Evolutionary conservation across 2,888 invertebrate genomes (phyloP).

Genomic region (Teinopalpus imperialis): DNA sequence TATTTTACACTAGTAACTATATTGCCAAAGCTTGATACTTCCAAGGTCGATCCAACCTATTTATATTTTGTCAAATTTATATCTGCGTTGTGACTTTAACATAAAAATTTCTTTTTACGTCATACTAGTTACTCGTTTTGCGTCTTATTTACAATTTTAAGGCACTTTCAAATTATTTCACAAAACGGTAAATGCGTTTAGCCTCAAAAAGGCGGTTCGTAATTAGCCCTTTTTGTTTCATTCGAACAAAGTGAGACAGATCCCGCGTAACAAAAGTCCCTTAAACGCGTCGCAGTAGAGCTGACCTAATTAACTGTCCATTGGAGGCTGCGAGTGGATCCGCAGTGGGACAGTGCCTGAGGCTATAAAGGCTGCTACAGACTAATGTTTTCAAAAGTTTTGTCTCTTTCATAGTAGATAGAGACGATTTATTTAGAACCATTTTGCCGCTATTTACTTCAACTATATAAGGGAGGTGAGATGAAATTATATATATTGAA

Average conservation of each 20-base stretch:
- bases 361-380: conserved; percentile 5
- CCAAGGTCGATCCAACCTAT: no score
- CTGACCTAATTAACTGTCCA: conserved; percentile 24
- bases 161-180: conserved; percentile 2
- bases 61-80: no score
- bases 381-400: background rate
- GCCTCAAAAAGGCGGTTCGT: conserved; percentile 13
- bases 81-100: no score
- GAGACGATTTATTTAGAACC: no score
- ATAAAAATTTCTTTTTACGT: no score
- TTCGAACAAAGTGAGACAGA: conserved; percentile 22
- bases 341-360: conserved; percentile 5
- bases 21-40: no score
- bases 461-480: no score
- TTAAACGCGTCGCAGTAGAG: conserved; percentile 20
- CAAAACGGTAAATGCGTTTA: conserved; percentile 16
- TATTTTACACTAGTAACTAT: no score
- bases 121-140: no score
- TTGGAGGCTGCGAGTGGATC: conserved; percentile 14
- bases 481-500: no score
- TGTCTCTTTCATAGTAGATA: no score
- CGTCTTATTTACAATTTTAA: background rate
- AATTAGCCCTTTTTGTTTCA: conserved; percentile 24
- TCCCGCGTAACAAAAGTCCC: conserved; percentile 21
- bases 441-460: no score